Percentiles rank a stretch among this genome's conserved stretches.
Evolutionary conservation across 2,113 vertebrate genomes (phyloP).

Genomic region (Labeo rohita): DNA sequence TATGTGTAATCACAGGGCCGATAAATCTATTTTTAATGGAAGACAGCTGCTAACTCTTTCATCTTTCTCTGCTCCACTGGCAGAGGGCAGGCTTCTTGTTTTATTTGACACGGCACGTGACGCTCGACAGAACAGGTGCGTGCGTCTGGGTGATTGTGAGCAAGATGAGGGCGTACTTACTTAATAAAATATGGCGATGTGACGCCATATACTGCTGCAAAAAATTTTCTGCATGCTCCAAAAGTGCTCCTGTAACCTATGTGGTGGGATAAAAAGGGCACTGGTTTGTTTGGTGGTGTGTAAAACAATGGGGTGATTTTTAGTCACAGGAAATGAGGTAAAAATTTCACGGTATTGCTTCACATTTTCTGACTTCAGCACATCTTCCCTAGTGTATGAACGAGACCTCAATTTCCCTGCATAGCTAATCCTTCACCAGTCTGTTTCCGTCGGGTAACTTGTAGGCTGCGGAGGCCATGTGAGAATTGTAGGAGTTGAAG

Average conservation of each 20-base stretch:
- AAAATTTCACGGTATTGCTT: slow-evolving; percentile 22
- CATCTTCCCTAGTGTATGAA: neutral
- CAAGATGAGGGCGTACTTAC: slow-evolving; percentile 13
- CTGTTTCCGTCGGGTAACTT: neutral
- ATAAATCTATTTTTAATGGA: slow-evolving; percentile 80
- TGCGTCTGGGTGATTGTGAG: neutral
- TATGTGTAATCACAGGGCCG: slow-evolving; percentile 69
- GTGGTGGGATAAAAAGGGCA: neutral
- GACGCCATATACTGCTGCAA: neutral
- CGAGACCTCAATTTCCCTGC: slow-evolving; percentile 28
- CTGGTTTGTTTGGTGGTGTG: neutral
- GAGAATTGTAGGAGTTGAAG: slow-evolving; percentile 33
- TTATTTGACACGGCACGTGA: slow-evolving; percentile 30
- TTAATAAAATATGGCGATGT: slow-evolving; percentile 16
- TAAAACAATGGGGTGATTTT: slow-evolving; percentile 16
- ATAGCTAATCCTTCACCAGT: slow-evolving; percentile 32
- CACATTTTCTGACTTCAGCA: slow-evolving; percentile 21
- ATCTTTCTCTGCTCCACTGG: slow-evolving; percentile 22
- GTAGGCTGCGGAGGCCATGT: neutral
- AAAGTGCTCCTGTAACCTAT: neutral
- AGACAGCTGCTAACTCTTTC: slow-evolving; percentile 67
- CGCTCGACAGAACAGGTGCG: slow-evolving; percentile 19
- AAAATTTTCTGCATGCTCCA: neutral
- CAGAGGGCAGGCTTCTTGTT: slow-evolving; percentile 32
- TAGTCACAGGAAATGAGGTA: neutral